phyloP scores from a whole-genome alignment of 23 tunicate genomes.

The Phallusia fumigata region DNA sequence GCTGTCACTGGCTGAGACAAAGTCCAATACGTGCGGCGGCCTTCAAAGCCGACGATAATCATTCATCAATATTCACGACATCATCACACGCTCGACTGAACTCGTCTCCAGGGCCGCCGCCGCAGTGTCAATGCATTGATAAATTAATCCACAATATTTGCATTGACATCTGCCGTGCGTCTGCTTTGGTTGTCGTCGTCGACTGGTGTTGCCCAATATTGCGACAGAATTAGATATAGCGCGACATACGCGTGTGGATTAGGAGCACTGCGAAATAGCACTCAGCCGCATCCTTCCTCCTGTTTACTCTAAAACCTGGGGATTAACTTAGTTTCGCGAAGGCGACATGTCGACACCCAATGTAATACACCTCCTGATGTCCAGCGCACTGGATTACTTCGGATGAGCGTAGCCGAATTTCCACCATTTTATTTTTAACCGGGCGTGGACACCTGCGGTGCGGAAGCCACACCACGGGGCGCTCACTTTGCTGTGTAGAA shows the following conservation, averaged over 20 bases:
- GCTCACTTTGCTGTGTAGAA: background rate
- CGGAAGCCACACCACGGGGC: conserved; percentile 8
- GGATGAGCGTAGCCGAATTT: no score
- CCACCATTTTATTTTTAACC: background rate
- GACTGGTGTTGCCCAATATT: background rate
- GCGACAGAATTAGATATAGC: background rate
- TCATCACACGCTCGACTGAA: background rate
- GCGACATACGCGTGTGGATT: no score
- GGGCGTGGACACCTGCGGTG: background rate
- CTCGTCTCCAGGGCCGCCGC: background rate
- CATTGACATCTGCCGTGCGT: background rate
- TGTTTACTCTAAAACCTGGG: background rate
- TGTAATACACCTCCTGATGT: no score
- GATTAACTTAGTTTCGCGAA: background rate
- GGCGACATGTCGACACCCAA: no score
- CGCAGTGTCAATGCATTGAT: background rate
- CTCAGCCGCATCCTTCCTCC: background rate
- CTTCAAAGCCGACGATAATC: background rate
- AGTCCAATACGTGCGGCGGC: background rate
- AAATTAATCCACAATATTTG: conserved; percentile 4
- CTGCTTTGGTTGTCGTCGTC: background rate
- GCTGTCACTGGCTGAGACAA: background rate
- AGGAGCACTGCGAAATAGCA: no score
- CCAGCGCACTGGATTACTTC: no score
- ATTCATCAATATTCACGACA: conserved; percentile 1